A percentile compares a stretch with the other conserved stretches of the same genome.
phyloP scores from a whole-genome alignment of 1,140 invertebrate species.

The Ostrea edulis region DNA sequence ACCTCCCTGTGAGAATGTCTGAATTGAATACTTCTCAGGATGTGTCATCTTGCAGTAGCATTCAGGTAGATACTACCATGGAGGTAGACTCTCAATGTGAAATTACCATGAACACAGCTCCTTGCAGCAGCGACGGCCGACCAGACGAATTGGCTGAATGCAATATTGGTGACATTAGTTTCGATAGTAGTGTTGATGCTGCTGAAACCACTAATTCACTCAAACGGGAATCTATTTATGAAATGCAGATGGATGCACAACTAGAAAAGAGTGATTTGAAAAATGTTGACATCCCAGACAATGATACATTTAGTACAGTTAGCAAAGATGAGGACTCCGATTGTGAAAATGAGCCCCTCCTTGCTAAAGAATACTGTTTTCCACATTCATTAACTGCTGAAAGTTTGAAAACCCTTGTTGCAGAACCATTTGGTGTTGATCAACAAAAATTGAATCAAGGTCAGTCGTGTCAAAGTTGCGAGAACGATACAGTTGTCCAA shows the following conservation, averaged over 20 bases:
- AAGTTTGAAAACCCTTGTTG: conserved; percentile 63
- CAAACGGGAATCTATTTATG: conserved; percentile 76
- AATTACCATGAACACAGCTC: conserved; percentile 37
- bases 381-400: conserved; percentile 56
- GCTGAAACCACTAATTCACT: conserved; percentile 49
- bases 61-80: conserved; percentile 35
- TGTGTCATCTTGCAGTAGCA: conserved; percentile 55
- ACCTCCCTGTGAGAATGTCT: background rate
- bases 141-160: conserved; percentile 59
- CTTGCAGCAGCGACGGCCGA: conserved; percentile 39
- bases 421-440: conserved; percentile 56
- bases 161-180: conserved; percentile 68
- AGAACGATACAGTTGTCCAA: conserved; percentile 46
- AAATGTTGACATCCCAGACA: conserved; percentile 66
- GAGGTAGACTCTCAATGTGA: conserved; percentile 36
- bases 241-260: conserved; percentile 75
- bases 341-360: conserved; percentile 51
- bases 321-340: conserved; percentile 66
- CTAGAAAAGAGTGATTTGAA: conserved; percentile 67
- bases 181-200: conserved; percentile 72
- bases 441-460: conserved; percentile 36
- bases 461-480: conserved; percentile 34
- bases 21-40: conserved; percentile 49
- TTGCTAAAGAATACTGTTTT: conserved; percentile 15
- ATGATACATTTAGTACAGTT: conserved; percentile 75